Percentiles rank a stretch among this genome's conserved stretches.
Evolutionary conservation across 2,888 invertebrate genomes (phyloP).

Genomic region (Balanococcus diminutus): DNA sequence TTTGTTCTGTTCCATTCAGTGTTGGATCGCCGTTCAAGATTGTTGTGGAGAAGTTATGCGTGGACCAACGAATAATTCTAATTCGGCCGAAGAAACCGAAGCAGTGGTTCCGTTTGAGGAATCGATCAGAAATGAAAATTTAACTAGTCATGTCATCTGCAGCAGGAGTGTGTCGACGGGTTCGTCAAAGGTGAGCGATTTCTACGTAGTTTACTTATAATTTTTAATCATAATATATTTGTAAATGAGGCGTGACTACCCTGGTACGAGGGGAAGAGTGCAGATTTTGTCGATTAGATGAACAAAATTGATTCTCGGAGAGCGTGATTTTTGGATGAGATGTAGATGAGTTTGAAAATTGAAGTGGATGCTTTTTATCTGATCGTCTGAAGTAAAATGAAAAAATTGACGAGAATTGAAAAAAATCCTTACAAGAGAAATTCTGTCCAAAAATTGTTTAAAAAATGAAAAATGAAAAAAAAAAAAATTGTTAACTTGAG

Average conservation of each 20-base stretch:
- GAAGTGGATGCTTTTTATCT: neutral
- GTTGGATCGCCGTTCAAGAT: conserved; percentile 59
- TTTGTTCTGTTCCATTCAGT: conserved; percentile 56
- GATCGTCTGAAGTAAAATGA: no score
- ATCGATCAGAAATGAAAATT: conserved; percentile 1
- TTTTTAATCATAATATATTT: no score
- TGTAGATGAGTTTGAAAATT: neutral
- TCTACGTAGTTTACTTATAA: no score
- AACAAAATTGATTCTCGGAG: no score
- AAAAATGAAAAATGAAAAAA: no score
- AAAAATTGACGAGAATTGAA: no score
- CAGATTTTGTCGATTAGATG: no score
- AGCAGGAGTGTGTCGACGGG: conserved; percentile 29
- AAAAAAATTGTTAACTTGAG: no score
- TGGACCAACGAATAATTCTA: conserved; percentile 57
- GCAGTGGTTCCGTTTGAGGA: neutral
- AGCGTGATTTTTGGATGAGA: neutral
- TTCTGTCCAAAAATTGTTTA: no score
- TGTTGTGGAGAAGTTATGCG: conserved; percentile 59
- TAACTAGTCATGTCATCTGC: conserved; percentile 3
- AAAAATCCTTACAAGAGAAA: no score
- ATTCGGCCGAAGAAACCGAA: neutral
- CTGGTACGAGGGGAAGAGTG: no score
- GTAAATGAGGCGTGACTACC: no score
- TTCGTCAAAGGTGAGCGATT: conserved; percentile 20